Conservation (phyloP, 1,140 invertebrate species). For the Bombyx mandarina region DNA sequence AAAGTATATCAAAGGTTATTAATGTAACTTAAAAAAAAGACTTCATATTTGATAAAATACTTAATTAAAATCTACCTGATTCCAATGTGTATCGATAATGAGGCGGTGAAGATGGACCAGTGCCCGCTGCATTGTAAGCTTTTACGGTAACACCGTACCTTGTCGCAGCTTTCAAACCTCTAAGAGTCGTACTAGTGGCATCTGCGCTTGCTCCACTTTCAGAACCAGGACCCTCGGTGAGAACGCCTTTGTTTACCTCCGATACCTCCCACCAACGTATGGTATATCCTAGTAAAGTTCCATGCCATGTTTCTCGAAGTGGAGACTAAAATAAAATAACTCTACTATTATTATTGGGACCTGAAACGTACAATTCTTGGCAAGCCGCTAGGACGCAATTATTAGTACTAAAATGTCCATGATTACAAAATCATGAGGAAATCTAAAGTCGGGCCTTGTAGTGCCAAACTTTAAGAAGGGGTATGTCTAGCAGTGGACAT, state of each 20-base stretch:
- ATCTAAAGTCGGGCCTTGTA: too few relatives aligned
- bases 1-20: too few relatives aligned
- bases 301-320: slow-evolving; percentile 82
- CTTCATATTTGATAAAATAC: neutral
- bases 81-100: slow-evolving; percentile 86
- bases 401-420: too few relatives aligned
- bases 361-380: too few relatives aligned
- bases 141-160: slow-evolving; percentile 87
- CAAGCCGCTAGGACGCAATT: too few relatives aligned
- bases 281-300: slow-evolving; percentile 84
- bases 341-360: too few relatives aligned
- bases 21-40: too few relatives aligned
- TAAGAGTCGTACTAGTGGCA: slow-evolving; percentile 76
- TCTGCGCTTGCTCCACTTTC: slow-evolving; percentile 58
- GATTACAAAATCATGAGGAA: too few relatives aligned
- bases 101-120: slow-evolving; percentile 83
- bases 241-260: slow-evolving; percentile 39
- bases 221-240: slow-evolving; percentile 63
- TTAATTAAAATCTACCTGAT: slow-evolving; percentile 74
- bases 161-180: slow-evolving; percentile 84
- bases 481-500: too few relatives aligned
- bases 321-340: slow-evolving; percentile 66
- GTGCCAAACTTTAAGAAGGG: too few relatives aligned
- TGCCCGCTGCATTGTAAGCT: slow-evolving; percentile 89
- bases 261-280: slow-evolving; percentile 76